These are phyloP conservation scores for Leuciscus idus DNA, from an alignment of 2,113 vertebrate species.

Conservation along the genomic window DNA sequence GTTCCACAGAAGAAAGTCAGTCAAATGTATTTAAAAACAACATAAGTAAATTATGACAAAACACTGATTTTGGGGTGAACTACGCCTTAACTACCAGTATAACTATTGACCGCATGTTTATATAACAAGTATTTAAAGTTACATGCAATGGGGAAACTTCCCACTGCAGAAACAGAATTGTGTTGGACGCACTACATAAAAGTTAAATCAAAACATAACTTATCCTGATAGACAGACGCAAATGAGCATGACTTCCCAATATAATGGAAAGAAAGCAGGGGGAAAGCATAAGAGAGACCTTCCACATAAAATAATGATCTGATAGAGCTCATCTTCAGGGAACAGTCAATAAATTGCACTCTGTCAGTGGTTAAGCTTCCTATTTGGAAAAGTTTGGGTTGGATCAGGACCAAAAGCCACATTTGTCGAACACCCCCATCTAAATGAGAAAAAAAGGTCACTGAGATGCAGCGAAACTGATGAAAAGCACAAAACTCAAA, in stretches of 20 bases:
- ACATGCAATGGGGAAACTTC: neutral
- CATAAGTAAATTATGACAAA: neutral
- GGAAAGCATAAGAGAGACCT: conserved; percentile 9
- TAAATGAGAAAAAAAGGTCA: neutral
- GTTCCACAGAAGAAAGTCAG: neutral
- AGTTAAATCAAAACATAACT: conserved; percentile 24
- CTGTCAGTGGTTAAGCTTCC: conserved; percentile 45
- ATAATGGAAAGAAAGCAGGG: neutral
- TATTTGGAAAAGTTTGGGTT: conserved; percentile 39
- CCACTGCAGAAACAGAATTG: neutral
- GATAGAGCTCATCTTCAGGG: conserved; percentile 40
- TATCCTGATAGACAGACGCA: neutral
- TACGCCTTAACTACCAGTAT: neutral
- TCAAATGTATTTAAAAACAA: neutral
- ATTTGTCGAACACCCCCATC: conserved; percentile 29
- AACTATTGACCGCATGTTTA: neutral
- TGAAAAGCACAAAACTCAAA: conserved; percentile 33
- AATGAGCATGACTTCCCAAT: conserved; percentile 14
- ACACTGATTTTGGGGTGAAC: neutral
- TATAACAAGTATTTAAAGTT: neutral
- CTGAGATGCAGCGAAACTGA: neutral
- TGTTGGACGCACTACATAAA: neutral
- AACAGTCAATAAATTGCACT: conserved; percentile 43
- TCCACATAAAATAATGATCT: conserved; percentile 35
- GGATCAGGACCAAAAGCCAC: conserved; percentile 42